phyloP scores from a whole-genome alignment of 2,113 vertebrate genomes.

The Dipodomys spectabilis region DNA sequence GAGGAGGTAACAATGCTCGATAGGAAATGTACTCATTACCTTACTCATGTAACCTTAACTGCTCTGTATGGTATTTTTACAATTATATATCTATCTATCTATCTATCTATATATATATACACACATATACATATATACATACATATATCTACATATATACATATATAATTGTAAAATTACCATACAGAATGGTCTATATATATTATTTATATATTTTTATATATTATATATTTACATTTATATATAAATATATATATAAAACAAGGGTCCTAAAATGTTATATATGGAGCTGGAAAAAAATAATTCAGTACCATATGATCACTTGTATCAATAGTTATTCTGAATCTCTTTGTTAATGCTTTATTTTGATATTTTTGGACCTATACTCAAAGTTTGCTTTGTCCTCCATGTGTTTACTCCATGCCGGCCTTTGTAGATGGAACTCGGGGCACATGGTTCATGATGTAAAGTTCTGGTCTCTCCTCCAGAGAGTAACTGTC shows the following conservation, averaged over 20 bases:
- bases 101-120: too few species aligned
- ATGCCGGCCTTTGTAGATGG: not conserved
- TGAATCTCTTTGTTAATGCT: not conserved
- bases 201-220: too few species aligned
- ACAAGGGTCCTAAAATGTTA: not conserved
- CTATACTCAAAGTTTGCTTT: not conserved
- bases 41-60: too few species aligned
- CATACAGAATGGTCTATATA: too few species aligned
- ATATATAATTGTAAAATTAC: too few species aligned
- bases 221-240: too few species aligned
- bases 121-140: too few species aligned
- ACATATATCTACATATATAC: too few species aligned
- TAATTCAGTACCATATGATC: not conserved
- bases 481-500: not conserved
- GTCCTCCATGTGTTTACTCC: not conserved
- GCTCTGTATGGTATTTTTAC: too few species aligned
- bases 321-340: not conserved
- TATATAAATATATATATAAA: not conserved
- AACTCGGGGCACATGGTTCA: not conserved
- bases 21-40: too few species aligned
- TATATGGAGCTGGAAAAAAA: not conserved
- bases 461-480: fast-evolving
- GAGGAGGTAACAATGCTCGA: too few species aligned
- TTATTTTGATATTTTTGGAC: not conserved
- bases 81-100: too few species aligned